Conservation (phyloP, 2,113 vertebrate genomes). For the Nothobranchius kuhntae region DNA sequence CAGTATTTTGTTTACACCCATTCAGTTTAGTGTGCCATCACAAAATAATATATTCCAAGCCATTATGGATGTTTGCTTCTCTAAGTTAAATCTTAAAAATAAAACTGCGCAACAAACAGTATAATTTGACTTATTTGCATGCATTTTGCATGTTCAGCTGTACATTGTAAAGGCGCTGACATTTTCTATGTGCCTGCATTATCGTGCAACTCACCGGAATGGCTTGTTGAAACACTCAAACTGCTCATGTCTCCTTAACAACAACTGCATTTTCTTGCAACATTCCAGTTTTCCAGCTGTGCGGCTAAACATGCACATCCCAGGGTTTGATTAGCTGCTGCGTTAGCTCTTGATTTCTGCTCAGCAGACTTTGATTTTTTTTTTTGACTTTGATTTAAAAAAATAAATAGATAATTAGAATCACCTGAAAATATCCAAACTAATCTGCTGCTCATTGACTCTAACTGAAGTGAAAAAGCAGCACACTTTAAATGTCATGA, state of each 20-base stretch:
- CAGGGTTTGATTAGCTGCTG: not conserved
- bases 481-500: conserved; percentile 20
- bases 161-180: not conserved
- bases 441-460: not conserved
- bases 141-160: not conserved
- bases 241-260: too few species aligned
- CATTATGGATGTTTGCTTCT: not conserved
- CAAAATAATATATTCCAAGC: not conserved
- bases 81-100: too few species aligned
- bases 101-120: not conserved
- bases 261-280: not conserved
- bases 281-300: not conserved
- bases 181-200: not conserved
- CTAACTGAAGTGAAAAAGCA: conserved; percentile 7
- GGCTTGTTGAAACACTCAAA: not conserved
- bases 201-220: not conserved
- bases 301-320: not conserved
- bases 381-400: not conserved
- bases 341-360: not conserved
- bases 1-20: not conserved
- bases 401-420: not conserved
- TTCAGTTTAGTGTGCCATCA: not conserved
- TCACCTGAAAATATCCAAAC: not conserved
- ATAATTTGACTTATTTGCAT: not conserved
- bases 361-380: not conserved